These are phyloP conservation scores for Stenoptilia bipunctidactyla DNA, from an alignment of 2,888 invertebrate genomes.

Conservation along the genomic window DNA sequence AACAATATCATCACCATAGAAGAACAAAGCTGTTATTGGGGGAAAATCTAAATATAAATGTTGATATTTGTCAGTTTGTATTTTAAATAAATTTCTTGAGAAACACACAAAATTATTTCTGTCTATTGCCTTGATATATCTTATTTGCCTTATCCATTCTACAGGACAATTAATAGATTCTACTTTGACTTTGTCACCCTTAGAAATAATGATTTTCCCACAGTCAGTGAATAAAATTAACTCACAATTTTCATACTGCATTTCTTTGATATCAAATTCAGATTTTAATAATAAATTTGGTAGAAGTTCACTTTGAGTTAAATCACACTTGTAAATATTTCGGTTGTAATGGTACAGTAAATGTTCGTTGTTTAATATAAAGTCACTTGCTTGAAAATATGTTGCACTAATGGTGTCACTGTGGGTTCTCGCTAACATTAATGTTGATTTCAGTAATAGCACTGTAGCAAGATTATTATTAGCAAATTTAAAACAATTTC, in stretches of 20 bases:
- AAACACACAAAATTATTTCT: too few species aligned
- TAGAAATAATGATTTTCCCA: slow-evolving; percentile 37
- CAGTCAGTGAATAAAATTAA: slow-evolving; percentile 48
- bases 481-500: slow-evolving; percentile 32
- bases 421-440: slow-evolving; percentile 36
- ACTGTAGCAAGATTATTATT: slow-evolving; percentile 33
- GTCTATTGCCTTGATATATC: too few species aligned
- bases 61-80: too few species aligned
- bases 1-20: slow-evolving; percentile 40
- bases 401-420: slow-evolving; percentile 27
- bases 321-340: slow-evolving; percentile 37
- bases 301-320: too few species aligned
- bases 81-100: too few species aligned
- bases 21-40: slow-evolving; percentile 45
- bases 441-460: slow-evolving; percentile 32
- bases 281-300: too few species aligned
- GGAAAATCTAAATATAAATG: too few species aligned
- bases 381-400: slow-evolving; percentile 41
- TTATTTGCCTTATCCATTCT: too few species aligned
- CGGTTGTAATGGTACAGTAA: slow-evolving; percentile 36
- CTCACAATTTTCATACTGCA: too few species aligned
- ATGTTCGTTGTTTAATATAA: slow-evolving; percentile 28
- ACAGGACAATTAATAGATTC: too few species aligned
- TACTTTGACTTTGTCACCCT: too few species aligned
- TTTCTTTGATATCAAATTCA: too few species aligned